Evolutionary conservation across 2,797 vertebrate species (phyloP), one percentile per base, ranked within the genome.

Genomic region (Valencia hispanica): DNA sequence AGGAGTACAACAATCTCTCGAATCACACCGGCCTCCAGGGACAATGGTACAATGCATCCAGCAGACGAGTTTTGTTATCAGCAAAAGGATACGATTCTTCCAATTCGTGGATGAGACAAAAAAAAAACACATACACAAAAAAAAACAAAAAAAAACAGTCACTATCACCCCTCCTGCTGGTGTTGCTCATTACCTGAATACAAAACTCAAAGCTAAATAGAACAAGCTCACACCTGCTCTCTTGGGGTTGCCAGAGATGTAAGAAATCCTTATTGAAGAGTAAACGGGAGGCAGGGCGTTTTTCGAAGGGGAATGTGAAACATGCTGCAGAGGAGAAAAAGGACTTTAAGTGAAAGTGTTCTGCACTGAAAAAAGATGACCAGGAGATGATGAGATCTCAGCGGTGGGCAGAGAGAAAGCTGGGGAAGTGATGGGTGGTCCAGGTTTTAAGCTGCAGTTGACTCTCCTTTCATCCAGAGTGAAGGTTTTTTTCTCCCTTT

Each of bases 41-140:
- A 90, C 55, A 82, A 0, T 70, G 84, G 89, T 74, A 89, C 90
- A 90, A 90, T 79, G 75, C 86, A 86, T 83, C 79, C 76, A 55
- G 84, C 85, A 84, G 84, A 87, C 73, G 59, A 74, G 81, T 36
- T 66, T 74, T 77, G 71, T 79, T 86, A 82, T 88, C 85, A 81
- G 84, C 80, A 74, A 87, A 87, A 82, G 77, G 84, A 83, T 71
- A 59, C 17, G 41, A 84, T 84, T 88, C 79, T 43, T 51, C 43
- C 73, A 78, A 84, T 79, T 78, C 72, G 51, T 2, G 5, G 65
- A 85, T 68, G 8, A 66, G 22, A n/a, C n/a, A 53, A 53, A n/a
- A 53, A 73, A 57, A 78, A n/a, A n/a, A n/a, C n/a, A n/a, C n/a
- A n/a, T n/a, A n/a, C n/a, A n/a, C n/a, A 53, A n/a, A 53, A 73